These are phyloP conservation scores for Lithophane leautieri DNA, from an alignment of 2,888 invertebrate species.

Conservation along the genomic window DNA sequence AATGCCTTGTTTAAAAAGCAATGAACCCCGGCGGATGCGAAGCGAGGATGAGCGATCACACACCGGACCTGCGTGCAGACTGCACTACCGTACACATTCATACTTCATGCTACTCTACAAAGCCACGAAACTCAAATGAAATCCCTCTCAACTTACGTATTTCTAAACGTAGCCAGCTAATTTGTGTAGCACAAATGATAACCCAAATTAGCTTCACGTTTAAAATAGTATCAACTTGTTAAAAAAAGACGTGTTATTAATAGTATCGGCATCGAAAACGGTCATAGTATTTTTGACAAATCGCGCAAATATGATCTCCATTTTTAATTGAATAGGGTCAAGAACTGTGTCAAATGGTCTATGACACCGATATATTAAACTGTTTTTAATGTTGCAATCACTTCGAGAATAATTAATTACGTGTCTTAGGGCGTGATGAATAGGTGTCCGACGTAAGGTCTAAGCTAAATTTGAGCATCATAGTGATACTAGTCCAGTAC, in stretches of 20 bases:
- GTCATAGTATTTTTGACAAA: conserved; percentile 48
- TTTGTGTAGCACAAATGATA: conserved; percentile 52
- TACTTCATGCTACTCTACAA: conserved; percentile 1
- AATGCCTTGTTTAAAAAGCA: conserved; percentile 85
- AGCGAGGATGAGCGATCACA: conserved; percentile 49
- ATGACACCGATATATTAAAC: conserved; percentile 35
- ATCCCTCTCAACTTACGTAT: conserved; percentile 35
- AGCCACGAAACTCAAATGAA: conserved; percentile 15
- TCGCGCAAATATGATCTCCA: conserved; percentile 60
- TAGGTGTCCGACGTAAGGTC: conserved; percentile 49
- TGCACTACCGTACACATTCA: conserved; percentile 54
- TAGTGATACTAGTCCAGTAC: conserved; percentile 59
- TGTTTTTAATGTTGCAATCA: conserved; percentile 41
- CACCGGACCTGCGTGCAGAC: conserved; percentile 65
- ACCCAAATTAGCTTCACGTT: conserved; percentile 58
- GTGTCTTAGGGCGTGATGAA: conserved; percentile 29
- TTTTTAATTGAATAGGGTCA: conserved; percentile 54
- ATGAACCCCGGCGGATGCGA: conserved; percentile 77
- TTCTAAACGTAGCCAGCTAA: conserved; percentile 61
- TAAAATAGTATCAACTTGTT: conserved; percentile 52
- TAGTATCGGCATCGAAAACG: conserved; percentile 51
- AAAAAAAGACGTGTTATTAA: conserved; percentile 42
- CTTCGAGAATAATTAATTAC: conserved; percentile 39
- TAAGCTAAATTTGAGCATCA: conserved; percentile 58
- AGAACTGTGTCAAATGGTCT: conserved; percentile 45